These are phyloP conservation scores for Pseudomugil tenellus DNA, from an alignment of 2,797 vertebrate species.

Conservation along the genomic window DNA sequence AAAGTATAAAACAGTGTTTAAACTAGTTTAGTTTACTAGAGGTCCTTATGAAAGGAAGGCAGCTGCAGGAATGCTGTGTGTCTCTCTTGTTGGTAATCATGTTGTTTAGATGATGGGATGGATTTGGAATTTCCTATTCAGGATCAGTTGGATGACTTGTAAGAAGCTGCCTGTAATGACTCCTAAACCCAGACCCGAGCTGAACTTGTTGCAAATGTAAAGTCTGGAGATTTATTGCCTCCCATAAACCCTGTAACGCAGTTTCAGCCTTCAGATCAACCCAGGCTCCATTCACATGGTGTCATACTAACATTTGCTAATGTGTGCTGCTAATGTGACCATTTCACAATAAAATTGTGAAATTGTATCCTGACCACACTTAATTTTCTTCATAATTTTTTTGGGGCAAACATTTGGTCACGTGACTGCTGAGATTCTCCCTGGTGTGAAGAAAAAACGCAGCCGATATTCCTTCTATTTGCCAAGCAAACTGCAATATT, in stretches of 20 bases:
- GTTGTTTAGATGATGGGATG: not conserved
- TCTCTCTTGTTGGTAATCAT: not conserved
- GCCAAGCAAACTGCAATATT: too few relatives aligned
- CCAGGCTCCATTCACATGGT: too few relatives aligned
- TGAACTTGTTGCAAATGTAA: constrained; percentile 11
- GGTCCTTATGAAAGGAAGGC: constrained; percentile 9
- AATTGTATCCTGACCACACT: too few relatives aligned
- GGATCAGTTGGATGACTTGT: constrained; percentile 3
- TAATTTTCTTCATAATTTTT: too few relatives aligned
- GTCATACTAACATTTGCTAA: too few relatives aligned
- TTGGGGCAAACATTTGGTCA: too few relatives aligned
- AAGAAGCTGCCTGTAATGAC: constrained; percentile 2
- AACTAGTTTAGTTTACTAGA: not conserved
- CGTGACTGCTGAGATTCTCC: too few relatives aligned
- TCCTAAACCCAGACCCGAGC: not conserved
- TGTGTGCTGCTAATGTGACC: too few relatives aligned
- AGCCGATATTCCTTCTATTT: too few relatives aligned
- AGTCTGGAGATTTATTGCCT: constrained; percentile 1
- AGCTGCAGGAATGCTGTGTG: not conserved
- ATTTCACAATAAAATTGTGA: too few relatives aligned
- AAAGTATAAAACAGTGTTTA: not conserved
- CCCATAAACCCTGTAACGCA: not conserved
- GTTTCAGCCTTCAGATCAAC: not conserved
- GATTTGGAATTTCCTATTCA: constrained; percentile 10
- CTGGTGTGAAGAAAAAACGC: too few relatives aligned